phyloP scores from a whole-genome alignment of 2,797 vertebrate species.

The Darevskia mixta region DNA sequence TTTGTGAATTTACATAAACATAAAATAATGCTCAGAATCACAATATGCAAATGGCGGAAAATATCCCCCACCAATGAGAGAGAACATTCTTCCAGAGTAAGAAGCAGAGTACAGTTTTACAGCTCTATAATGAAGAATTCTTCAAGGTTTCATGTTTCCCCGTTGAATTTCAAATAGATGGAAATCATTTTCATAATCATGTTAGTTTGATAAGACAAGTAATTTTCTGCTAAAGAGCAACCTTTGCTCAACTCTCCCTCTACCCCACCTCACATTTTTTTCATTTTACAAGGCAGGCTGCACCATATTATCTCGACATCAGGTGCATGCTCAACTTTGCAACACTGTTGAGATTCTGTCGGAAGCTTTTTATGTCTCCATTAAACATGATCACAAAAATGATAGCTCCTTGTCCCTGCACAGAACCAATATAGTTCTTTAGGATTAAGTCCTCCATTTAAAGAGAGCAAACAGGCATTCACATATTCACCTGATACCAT shows the following conservation, averaged over 20 bases:
- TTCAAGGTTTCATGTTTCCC: conserved; percentile 7
- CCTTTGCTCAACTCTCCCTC: not conserved
- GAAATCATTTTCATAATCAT: conserved; percentile 1
- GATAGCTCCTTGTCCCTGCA: not conserved
- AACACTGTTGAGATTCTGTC: not conserved
- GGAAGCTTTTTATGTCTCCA: conserved; percentile 11
- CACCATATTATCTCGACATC: not conserved
- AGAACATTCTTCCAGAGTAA: not conserved
- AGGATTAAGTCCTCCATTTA: not conserved
- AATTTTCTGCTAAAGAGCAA: not conserved
- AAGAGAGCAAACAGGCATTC: not conserved
- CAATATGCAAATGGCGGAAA: not conserved
- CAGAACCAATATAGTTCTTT: not conserved
- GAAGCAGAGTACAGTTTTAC: not conserved
- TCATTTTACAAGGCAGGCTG: not conserved
- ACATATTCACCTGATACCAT: not conserved
- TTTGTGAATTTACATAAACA: not conserved
- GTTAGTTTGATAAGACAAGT: conserved; percentile 24
- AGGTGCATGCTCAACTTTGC: not conserved
- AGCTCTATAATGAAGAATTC: not conserved
- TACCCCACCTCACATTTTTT: conserved; percentile 1
- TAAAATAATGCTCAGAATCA: not conserved
- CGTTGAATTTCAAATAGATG: conserved; percentile 37
- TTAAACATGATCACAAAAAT: conserved; percentile 11
- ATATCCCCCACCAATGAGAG: not conserved